Percentiles rank a stretch among this genome's conserved stretches.
These are phyloP conservation scores for Synaphobranchus kaupii DNA, from an alignment of 2,797 vertebrate genomes.

Conservation along the genomic window DNA sequence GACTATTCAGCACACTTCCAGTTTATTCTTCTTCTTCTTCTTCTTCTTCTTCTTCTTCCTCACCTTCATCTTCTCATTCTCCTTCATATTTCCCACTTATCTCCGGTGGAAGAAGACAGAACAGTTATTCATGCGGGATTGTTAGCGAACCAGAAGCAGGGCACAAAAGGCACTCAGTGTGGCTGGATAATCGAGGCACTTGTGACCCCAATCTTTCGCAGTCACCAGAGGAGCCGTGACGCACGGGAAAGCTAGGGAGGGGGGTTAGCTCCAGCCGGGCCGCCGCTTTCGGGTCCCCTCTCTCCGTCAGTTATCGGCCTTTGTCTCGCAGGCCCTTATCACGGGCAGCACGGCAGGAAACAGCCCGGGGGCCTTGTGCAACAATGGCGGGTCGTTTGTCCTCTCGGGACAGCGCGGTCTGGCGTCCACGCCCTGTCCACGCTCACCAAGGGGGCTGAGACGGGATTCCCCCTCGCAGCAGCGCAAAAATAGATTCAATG, in stretches of 20 bases:
- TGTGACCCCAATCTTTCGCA: constrained; percentile 74
- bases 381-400: constrained; percentile 68
- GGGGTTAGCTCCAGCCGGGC: not conserved
- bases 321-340: constrained; percentile 77
- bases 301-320: constrained; percentile 76
- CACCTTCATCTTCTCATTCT: not conserved
- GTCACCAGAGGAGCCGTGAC: constrained; percentile 59
- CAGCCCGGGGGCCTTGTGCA: constrained; percentile 54
- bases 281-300: not conserved
- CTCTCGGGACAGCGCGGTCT: constrained; percentile 65
- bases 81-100: not conserved
- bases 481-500: constrained; percentile 26
- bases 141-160: constrained; percentile 76
- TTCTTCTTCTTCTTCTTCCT: not conserved
- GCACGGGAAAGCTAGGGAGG: not conserved
- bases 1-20: constrained; percentile 15
- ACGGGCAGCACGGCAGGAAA: constrained; percentile 70
- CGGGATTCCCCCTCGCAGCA: constrained; percentile 7
- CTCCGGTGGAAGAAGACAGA: constrained; percentile 49
- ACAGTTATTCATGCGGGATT: constrained; percentile 78
- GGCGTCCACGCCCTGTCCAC: constrained; percentile 67
- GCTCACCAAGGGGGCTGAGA: not conserved
- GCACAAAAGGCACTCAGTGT: constrained; percentile 79
- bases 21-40: not conserved
- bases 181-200: constrained; percentile 75